Percentiles rank a stretch among this genome's conserved stretches.
phyloP scores from a whole-genome alignment of 2,797 vertebrate genomes.

The Gadopsis bispinosus region DNA sequence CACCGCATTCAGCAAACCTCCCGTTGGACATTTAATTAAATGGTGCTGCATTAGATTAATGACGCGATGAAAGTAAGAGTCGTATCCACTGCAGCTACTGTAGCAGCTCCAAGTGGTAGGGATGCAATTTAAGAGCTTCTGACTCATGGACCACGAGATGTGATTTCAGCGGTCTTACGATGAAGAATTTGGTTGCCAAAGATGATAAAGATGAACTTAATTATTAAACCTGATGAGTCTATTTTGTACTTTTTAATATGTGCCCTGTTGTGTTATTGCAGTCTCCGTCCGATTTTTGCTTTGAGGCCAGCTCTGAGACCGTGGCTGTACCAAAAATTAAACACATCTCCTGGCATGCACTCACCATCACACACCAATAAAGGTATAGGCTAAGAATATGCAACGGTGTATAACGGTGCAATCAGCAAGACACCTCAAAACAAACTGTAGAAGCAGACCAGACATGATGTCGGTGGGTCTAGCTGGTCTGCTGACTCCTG shows the following conservation, averaged over 20 bases:
- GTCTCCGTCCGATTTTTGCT: background rate
- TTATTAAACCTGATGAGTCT: background rate
- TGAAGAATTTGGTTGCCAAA: background rate
- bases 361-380: background rate
- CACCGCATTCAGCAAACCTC: too few relatives aligned
- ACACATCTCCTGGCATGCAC: background rate
- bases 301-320: background rate
- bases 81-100: too few relatives aligned
- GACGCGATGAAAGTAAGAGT: background rate
- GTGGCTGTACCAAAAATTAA: background rate
- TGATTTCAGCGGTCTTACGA: background rate
- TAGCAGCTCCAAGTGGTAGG: background rate
- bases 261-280: background rate
- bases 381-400: background rate
- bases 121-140: background rate
- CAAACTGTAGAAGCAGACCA: background rate
- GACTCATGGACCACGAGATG: background rate
- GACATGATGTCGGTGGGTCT: background rate
- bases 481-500: background rate
- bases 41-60: background rate
- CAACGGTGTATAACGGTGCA: background rate
- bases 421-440: background rate
- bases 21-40: background rate
- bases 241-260: background rate
- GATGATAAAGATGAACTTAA: background rate